Evolutionary conservation across 1,140 invertebrate genomes (phyloP).

Genomic region (Bombyx mandarina): DNA sequence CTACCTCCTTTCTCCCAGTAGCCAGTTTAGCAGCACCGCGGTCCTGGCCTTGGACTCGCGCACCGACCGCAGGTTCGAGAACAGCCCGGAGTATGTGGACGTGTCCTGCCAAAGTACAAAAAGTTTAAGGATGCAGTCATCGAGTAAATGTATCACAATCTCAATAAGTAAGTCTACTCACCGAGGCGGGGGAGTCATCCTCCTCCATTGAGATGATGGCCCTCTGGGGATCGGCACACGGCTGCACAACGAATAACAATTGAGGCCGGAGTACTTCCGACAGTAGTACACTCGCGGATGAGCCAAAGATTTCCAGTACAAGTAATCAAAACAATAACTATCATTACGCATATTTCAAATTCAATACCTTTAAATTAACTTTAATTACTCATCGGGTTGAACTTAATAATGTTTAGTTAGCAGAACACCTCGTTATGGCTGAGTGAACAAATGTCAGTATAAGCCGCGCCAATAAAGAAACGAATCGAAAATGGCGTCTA

Average conservation of each 20-base stretch:
- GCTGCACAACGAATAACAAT: constrained; percentile 22
- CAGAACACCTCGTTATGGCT: too few relatives aligned
- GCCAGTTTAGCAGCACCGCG: constrained; percentile 64
- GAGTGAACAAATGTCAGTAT: too few relatives aligned
- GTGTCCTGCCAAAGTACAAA: constrained; percentile 33
- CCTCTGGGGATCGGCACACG: constrained; percentile 73
- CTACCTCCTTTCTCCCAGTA: constrained; percentile 53
- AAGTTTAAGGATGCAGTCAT: background rate
- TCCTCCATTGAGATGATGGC: constrained; percentile 96
- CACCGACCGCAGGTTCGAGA: constrained; percentile 53
- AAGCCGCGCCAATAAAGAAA: too few relatives aligned
- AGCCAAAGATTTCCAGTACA: constrained; percentile 7
- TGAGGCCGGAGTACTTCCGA: too few relatives aligned
- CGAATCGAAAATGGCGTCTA: too few relatives aligned
- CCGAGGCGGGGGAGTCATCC: constrained; percentile 81
- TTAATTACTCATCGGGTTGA: too few relatives aligned
- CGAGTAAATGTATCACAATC: background rate
- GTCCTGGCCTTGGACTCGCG: constrained; percentile 51
- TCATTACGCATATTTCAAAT: background rate
- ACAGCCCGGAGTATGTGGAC: constrained; percentile 48
- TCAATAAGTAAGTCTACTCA: constrained; percentile 22
- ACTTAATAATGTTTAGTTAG: too few relatives aligned
- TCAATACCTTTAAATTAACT: too few relatives aligned
- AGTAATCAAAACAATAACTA: background rate
- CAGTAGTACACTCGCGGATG: too few relatives aligned